Evolutionary conservation across 2,797 vertebrate species (phyloP), one percentile per base, ranked within the genome.

Genomic region (Numenius phaeopus): DNA sequence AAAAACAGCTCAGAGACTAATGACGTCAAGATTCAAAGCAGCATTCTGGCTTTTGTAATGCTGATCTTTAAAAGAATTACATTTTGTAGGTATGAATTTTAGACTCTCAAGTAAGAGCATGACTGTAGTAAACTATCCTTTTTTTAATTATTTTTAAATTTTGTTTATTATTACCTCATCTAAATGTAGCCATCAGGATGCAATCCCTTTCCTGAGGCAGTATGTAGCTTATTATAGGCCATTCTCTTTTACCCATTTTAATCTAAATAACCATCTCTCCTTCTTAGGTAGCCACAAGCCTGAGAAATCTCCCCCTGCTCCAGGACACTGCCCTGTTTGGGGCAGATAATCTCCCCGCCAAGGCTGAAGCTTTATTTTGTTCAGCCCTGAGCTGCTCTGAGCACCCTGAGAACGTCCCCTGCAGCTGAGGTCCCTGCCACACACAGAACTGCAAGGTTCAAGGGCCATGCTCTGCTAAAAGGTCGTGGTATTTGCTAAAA

Each of bases 381-480:
- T 55, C n/a, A 19, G 21, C 22, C n/a, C 21, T 52, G 34, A 61
- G 54, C 13, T 40, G 30, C 26, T 77, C 34, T 64, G 55, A 67
- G 37, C 13, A 11, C 4, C 11, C 44, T 39, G 73, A 18, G 70
- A 64, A 69, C 12, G 7, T 14, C 5, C 32, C 21, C 10, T 3
- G 11, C 58, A 27, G 37, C 59, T 0, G 1, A 42, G 32, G 20
- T 40, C 32, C 6, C 47, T 65, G 65, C 50, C 64, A 9, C 0
- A 0, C 20, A 30, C 3, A 4, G 8, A 73, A 9, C 18, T n/a
- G 18, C 0, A 2, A 57, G 39, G 10, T 2, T 3, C 44, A 55
- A 70, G 30, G 42, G n/a, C 37, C 64, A 42, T 50, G 66, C 47
- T 55, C 79, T 78, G 37, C 32, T 44, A 7, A 71, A 49, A 24